These are phyloP conservation scores for Ictidomys tridecemlineatus DNA, from an alignment of 2,113 vertebrate species.

Conservation along the genomic window DNA sequence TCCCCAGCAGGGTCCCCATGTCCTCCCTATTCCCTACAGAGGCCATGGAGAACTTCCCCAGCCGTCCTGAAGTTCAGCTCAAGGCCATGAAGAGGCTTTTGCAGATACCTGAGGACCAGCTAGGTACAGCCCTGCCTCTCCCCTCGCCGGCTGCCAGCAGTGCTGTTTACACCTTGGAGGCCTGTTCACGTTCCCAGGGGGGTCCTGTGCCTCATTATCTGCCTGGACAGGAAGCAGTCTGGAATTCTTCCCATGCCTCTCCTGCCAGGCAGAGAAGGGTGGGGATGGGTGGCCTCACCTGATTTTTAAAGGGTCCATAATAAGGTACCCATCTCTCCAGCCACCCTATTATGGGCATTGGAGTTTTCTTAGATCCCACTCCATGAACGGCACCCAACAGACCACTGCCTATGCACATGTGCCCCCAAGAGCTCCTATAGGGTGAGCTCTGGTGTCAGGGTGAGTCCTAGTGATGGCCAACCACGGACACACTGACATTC, in stretches of 20 bases:
- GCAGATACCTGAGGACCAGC: slow-evolving; percentile 71
- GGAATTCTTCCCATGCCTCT: too few species aligned
- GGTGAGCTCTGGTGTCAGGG: not conserved
- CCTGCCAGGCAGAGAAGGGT: fast-evolving
- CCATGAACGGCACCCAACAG: fast-evolving
- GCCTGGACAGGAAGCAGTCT: not conserved
- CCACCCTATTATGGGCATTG: fast-evolving
- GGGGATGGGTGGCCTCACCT: not conserved
- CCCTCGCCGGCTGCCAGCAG: not conserved
- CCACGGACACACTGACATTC: fast-evolving
- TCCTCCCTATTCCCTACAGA: slow-evolving; percentile 73
- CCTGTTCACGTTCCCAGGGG: fast-evolving
- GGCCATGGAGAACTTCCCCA: slow-evolving; percentile 86
- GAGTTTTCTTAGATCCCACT: fast-evolving
- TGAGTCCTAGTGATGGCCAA: fast-evolving
- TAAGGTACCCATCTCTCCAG: not conserved
- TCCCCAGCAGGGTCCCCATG: not conserved
- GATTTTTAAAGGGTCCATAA: fast-evolving
- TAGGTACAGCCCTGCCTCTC: slow-evolving; percentile 74
- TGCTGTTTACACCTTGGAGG: too few species aligned
- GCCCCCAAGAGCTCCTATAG: fast-evolving
- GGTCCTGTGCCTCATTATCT: fast-evolving
- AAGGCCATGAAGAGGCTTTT: slow-evolving; percentile 83
- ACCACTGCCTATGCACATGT: fast-evolving
- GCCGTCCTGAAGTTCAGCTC: slow-evolving; percentile 84